phyloP scores from a whole-genome alignment of 2,113 vertebrate species.

The Ammodytes marinus region DNA sequence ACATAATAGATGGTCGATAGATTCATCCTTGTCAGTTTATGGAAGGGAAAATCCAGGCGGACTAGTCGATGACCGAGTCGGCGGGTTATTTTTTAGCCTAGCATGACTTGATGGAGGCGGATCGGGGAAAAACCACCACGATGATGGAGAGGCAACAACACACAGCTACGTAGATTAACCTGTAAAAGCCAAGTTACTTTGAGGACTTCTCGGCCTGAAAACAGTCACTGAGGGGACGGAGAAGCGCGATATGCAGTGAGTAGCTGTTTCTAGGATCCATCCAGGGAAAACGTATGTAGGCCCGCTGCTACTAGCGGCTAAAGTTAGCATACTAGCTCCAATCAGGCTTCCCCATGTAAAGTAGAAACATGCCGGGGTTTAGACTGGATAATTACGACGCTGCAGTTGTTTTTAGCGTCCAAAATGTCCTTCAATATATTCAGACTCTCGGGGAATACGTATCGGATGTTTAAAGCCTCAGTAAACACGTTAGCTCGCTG shows the following conservation, averaged over 20 bases:
- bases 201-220: not conserved
- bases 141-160: constrained; percentile 53
- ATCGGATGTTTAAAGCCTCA: not conserved
- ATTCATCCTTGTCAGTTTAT: not conserved
- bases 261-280: constrained; percentile 1
- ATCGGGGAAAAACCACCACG: constrained; percentile 30
- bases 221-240: constrained; percentile 17
- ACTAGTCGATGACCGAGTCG: constrained; percentile 25
- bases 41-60: constrained; percentile 7
- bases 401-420: not conserved
- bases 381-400: not conserved
- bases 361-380: not conserved
- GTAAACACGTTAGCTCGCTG: not conserved
- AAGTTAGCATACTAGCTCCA: constrained; percentile 59
- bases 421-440: not conserved
- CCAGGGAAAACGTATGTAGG: constrained; percentile 53
- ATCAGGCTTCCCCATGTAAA: not conserved
- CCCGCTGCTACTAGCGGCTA: constrained; percentile 20
- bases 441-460: rapidly evolving
- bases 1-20: not conserved
- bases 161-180: constrained; percentile 15
- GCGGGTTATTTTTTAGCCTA: constrained; percentile 13
- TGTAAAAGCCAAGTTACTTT: not conserved
- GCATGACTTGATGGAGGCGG: constrained; percentile 42
- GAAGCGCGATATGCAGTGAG: constrained; percentile 80